A percentile compares a stretch with the other conserved stretches of the same genome.
These are phyloP conservation scores for Centropus bengalensis DNA, from an alignment of 2,113 vertebrate genomes.

Conservation along the genomic window DNA sequence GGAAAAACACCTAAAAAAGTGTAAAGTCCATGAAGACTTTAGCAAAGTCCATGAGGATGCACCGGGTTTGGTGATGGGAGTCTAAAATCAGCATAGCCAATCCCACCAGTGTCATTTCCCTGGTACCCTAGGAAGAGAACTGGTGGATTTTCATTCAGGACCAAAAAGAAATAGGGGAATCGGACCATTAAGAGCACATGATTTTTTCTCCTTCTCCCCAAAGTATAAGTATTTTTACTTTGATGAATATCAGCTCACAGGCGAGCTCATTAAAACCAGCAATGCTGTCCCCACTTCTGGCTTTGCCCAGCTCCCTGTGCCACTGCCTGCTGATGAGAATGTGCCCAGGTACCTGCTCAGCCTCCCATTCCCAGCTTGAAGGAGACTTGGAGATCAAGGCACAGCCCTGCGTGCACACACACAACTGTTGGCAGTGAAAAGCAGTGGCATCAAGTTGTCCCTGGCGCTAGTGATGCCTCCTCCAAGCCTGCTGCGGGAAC, in stretches of 20 bases:
- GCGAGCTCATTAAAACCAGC: background rate
- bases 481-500: fast-evolving
- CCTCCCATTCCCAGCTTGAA: background rate
- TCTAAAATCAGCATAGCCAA: background rate
- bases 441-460: fast-evolving
- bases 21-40: background rate
- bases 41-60: background rate
- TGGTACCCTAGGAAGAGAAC: background rate
- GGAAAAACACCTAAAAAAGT: background rate
- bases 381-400: background rate
- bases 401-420: background rate
- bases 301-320: background rate
- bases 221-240: background rate
- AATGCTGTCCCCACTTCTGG: background rate
- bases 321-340: background rate
- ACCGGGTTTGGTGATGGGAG: background rate
- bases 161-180: background rate
- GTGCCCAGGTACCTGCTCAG: background rate
- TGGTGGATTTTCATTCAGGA: background rate
- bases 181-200: background rate
- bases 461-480: background rate
- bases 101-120: background rate
- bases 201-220: background rate
- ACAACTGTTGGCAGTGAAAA: background rate
- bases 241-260: fast-evolving